phyloP scores from a whole-genome alignment of 1,140 invertebrate genomes.

The Drosophila pachea region DNA sequence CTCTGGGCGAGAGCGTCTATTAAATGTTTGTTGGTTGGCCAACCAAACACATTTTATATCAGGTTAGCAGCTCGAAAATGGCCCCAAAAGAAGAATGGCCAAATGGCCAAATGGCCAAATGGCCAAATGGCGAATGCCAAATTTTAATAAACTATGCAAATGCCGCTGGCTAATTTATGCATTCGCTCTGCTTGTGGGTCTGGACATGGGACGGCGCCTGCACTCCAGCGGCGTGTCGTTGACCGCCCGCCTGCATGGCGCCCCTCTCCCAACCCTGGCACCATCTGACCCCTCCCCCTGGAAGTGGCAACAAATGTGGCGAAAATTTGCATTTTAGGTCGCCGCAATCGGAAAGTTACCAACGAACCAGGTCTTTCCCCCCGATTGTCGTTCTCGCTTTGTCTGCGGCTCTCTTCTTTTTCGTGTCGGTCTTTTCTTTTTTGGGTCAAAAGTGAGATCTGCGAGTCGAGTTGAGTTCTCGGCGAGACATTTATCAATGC shows the following conservation, averaged over 20 bases:
- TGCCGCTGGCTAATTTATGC: conserved; percentile 54
- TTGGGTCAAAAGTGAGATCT: conserved; percentile 73
- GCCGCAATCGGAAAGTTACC: conserved; percentile 35
- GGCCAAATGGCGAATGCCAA: conserved; percentile 24
- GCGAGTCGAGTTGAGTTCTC: conserved; percentile 30
- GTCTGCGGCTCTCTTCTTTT: neutral
- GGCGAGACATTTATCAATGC: conserved; percentile 56
- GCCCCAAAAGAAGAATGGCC: conserved; percentile 14
- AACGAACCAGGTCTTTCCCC: conserved; percentile 6
- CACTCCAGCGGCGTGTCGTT: conserved; percentile 5
- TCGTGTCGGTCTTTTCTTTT: conserved; percentile 18
- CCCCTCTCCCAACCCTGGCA: neutral
- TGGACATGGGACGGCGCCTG: neutral
- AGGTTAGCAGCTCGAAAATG: conserved; percentile 28
- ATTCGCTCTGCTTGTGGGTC: neutral
- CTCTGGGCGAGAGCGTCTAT: conserved; percentile 63
- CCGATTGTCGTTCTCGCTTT: neutral
- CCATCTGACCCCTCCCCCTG: neutral
- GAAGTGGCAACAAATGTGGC: conserved; percentile 14
- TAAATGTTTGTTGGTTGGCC: conserved; percentile 60
- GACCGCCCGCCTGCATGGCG: conserved; percentile 12
- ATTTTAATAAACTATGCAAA: conserved; percentile 74
- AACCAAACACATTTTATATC: conserved; percentile 73
- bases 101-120: conserved; percentile 28
- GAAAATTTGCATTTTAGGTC: conserved; percentile 71